Evolutionary conservation across 1,140 invertebrate genomes (phyloP).

Genomic region (Drosophila lacertosa): DNA sequence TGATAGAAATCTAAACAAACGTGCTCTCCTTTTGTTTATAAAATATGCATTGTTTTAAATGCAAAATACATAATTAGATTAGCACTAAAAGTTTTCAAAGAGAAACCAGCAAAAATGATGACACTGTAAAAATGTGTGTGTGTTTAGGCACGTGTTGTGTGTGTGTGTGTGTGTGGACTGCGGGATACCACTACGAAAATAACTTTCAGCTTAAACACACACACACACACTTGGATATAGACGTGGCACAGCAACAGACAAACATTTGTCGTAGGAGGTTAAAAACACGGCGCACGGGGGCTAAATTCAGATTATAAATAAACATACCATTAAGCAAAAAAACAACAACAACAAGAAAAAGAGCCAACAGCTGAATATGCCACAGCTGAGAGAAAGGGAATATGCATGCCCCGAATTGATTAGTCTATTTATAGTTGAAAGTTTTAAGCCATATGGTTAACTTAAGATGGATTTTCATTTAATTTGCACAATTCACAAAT

Average conservation of each 20-base stretch:
- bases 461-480: too few relatives aligned
- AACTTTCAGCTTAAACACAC: slow-evolving; percentile 43
- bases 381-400: background rate
- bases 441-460: background rate
- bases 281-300: slow-evolving; percentile 19
- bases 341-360: background rate
- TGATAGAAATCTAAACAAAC: slow-evolving; percentile 23
- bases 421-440: background rate
- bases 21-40: slow-evolving; percentile 36
- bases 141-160: slow-evolving; percentile 29
- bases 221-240: slow-evolving; percentile 3
- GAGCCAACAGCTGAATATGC: background rate
- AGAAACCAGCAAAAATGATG: slow-evolving; percentile 25
- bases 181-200: slow-evolving; percentile 37
- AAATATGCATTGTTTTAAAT: slow-evolving; percentile 24
- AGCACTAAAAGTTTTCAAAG: slow-evolving; percentile 8
- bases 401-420: background rate
- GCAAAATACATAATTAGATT: slow-evolving; percentile 40
- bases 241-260: slow-evolving; percentile 39
- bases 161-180: slow-evolving; percentile 12
- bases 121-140: slow-evolving; percentile 34
- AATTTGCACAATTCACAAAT: too few relatives aligned
- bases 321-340: slow-evolving; percentile 41
- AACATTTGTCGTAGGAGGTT: slow-evolving; percentile 36
- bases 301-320: slow-evolving; percentile 67